Percentiles rank a stretch among this genome's conserved stretches.
These are phyloP conservation scores for Erebia epiphron DNA, from an alignment of 2,888 invertebrate species.

Conservation along the genomic window DNA sequence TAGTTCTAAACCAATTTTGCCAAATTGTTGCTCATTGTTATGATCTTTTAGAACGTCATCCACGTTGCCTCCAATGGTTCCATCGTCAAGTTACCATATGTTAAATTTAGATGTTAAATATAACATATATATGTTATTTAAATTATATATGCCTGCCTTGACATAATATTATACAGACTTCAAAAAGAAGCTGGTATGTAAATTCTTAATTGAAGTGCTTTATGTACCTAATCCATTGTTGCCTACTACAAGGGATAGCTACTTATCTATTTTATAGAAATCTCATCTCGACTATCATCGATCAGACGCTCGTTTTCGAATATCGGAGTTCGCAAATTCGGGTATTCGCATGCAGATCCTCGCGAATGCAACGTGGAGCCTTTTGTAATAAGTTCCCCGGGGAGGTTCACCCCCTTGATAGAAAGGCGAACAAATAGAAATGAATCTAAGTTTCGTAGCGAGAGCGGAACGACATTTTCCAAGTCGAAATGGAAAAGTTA, in stretches of 20 bases:
- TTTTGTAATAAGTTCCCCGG: conserved; percentile 41
- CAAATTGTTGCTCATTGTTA: too few species aligned
- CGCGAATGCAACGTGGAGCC: conserved; percentile 44
- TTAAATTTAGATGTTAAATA: too few species aligned
- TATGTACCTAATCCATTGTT: conserved; percentile 14
- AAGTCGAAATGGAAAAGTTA: conserved; percentile 25
- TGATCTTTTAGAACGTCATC: too few species aligned
- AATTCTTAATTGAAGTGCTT: too few species aligned
- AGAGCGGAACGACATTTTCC: conserved; percentile 13
- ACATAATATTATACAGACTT: too few species aligned
- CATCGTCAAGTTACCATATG: too few species aligned
- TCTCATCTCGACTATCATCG: conserved; percentile 36
- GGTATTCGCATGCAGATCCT: conserved; percentile 72
- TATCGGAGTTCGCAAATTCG: conserved; percentile 68
- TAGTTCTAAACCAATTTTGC: too few species aligned
- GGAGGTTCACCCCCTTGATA: conserved; percentile 32
- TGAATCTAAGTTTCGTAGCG: conserved; percentile 27
- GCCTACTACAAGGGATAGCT: conserved; percentile 1
- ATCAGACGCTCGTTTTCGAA: conserved; percentile 51
- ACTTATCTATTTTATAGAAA: conserved; percentile 24
- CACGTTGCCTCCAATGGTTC: too few species aligned
- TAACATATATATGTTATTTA: too few species aligned
- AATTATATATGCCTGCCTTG: too few species aligned
- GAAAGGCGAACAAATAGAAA: conserved; percentile 32
- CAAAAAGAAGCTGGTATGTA: too few species aligned